phyloP scores from a whole-genome alignment of 2,888 invertebrate genomes.

The Tetragonula carbonaria region DNA sequence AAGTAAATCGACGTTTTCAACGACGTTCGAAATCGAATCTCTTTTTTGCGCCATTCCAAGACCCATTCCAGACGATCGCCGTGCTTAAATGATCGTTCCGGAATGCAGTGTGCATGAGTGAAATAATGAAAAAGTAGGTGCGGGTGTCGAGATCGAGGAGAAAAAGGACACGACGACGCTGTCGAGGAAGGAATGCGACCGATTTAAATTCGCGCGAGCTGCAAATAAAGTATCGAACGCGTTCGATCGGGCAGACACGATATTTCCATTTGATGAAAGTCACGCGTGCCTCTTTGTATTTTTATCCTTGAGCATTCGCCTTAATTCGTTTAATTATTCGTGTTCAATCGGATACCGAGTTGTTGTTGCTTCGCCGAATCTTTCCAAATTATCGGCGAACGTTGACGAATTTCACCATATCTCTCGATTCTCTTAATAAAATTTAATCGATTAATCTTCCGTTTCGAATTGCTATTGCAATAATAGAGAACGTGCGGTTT shows the following conservation, averaged over 20 bases:
- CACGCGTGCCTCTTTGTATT: slow-evolving; percentile 33
- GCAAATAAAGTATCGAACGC: slow-evolving; percentile 61
- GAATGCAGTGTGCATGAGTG: slow-evolving; percentile 9
- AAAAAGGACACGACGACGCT: slow-evolving; percentile 3
- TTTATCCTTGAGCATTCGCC: slow-evolving; percentile 11
- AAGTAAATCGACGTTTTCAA: not conserved
- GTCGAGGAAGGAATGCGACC: slow-evolving; percentile 13
- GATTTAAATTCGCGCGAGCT: slow-evolving; percentile 39
- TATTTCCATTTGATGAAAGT: slow-evolving; percentile 3
- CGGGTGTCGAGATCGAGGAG: not conserved
- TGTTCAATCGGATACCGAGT: too few species aligned
- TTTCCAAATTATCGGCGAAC: too few species aligned
- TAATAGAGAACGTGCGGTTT: too few species aligned
- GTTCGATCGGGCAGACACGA: slow-evolving; percentile 38
- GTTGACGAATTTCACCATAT: too few species aligned
- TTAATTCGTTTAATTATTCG: too few species aligned
- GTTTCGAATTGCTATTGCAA: too few species aligned
- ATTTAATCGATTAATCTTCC: too few species aligned
- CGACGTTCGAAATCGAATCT: slow-evolving; percentile 6
- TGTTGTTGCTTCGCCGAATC: too few species aligned
- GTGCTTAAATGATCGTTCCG: slow-evolving; percentile 9
- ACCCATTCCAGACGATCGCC: not conserved
- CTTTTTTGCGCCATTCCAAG: not conserved
- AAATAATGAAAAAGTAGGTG: slow-evolving; percentile 35
- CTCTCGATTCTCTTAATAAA: too few species aligned